Percentiles rank a stretch among this genome's conserved stretches.
These are phyloP conservation scores for Conger conger DNA, from an alignment of 2,113 vertebrate species.

Conservation along the genomic window DNA sequence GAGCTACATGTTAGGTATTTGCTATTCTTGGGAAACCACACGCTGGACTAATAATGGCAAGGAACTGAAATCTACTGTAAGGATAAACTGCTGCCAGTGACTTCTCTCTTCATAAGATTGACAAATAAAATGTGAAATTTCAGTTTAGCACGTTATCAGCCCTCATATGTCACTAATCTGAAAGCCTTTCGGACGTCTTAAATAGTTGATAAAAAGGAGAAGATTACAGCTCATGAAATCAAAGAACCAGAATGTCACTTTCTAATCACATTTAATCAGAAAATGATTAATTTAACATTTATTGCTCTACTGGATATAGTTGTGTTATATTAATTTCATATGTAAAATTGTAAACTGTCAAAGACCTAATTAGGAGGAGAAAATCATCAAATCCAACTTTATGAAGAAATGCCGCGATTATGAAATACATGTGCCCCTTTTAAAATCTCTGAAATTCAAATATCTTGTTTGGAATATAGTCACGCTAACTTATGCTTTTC, in stretches of 20 bases:
- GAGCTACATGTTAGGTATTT: too few species aligned
- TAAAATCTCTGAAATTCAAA: conserved; percentile 16
- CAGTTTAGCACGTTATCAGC: too few species aligned
- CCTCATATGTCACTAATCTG: too few species aligned
- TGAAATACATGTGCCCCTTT: conserved; percentile 70
- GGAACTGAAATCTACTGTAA: too few species aligned
- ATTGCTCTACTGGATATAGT: not conserved
- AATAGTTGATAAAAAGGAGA: not conserved
- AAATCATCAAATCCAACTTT: conserved; percentile 15
- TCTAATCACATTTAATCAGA: not conserved
- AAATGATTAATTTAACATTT: not conserved
- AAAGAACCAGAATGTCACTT: not conserved
- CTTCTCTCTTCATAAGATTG: too few species aligned
- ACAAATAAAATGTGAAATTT: too few species aligned
- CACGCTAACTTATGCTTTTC: not conserved
- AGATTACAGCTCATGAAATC: conserved; percentile 11
- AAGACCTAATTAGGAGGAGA: not conserved
- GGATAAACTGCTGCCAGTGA: too few species aligned
- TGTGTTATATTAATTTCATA: not conserved
- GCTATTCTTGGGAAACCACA: too few species aligned
- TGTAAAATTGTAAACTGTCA: not conserved
- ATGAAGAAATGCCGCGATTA: conserved; percentile 56
- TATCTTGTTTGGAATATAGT: conserved; percentile 3
- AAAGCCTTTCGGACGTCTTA: too few species aligned
- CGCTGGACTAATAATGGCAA: too few species aligned